Evolutionary conservation across 2,113 vertebrate species (phyloP).

Genomic region (Tyto alba): DNA sequence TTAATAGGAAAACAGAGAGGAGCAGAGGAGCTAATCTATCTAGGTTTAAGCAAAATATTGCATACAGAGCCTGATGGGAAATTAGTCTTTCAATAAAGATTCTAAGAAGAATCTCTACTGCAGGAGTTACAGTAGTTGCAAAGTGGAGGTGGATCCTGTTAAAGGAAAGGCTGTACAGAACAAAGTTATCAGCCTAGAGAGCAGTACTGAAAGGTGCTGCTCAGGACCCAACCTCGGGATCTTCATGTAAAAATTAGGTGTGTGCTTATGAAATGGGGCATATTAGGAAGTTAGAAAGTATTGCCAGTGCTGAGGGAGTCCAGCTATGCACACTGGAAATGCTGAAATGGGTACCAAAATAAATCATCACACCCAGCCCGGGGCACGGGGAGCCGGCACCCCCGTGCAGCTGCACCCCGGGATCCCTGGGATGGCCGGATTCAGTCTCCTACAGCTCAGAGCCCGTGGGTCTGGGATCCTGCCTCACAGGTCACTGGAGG

Average conservation of each 20-base stretch:
- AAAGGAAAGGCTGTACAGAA: background rate
- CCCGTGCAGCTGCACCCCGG: too few relatives aligned
- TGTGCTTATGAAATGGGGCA: background rate
- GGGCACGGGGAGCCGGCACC: too few relatives aligned
- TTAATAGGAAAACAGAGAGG: slow-evolving; percentile 37
- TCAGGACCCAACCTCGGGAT: background rate
- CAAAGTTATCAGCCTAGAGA: background rate
- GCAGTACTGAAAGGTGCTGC: background rate
- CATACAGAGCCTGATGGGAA: slow-evolving; percentile 17
- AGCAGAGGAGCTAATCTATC: slow-evolving; percentile 31
- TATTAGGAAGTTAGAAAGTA: background rate
- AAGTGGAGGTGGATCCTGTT: background rate
- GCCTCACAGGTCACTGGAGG: too few relatives aligned
- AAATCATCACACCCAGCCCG: too few relatives aligned
- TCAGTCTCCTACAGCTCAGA: too few relatives aligned
- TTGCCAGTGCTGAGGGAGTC: background rate
- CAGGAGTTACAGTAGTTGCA: background rate
- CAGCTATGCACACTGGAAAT: background rate
- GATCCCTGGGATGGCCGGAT: too few relatives aligned
- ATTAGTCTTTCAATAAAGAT: background rate
- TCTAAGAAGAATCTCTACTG: background rate
- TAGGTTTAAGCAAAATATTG: slow-evolving; percentile 40
- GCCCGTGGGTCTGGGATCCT: background rate
- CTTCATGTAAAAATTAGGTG: background rate
- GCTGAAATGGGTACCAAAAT: background rate